phyloP scores from a whole-genome alignment of 2,113 vertebrate genomes.

The Platichthys stellatus region DNA sequence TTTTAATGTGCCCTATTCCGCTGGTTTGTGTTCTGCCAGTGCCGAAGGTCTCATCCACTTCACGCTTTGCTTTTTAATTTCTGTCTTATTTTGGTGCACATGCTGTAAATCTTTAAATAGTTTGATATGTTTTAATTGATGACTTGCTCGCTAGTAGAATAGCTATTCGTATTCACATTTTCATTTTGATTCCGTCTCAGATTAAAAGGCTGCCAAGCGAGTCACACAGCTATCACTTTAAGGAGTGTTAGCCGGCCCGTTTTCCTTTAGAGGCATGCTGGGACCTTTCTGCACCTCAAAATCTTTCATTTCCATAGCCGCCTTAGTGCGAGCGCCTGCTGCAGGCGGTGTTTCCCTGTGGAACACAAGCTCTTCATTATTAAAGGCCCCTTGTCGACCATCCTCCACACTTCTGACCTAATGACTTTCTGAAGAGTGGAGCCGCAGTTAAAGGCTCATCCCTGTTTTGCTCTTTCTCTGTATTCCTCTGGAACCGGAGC shows the following conservation, averaged over 20 bases:
- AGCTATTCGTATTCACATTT: background rate
- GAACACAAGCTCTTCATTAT: slow-evolving; percentile 80
- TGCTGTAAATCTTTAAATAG: too few species aligned
- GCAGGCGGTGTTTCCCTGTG: slow-evolving; percentile 74
- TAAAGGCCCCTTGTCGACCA: slow-evolving; percentile 73
- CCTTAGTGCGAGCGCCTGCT: slow-evolving; percentile 66
- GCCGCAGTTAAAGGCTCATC: slow-evolving; percentile 69
- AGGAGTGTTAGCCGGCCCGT: slow-evolving; percentile 42
- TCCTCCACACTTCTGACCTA: slow-evolving; percentile 81
- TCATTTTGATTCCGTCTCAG: slow-evolving; percentile 36
- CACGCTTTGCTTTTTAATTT: background rate
- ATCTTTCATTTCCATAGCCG: slow-evolving; percentile 79
- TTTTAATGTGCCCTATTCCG: slow-evolving; percentile 13
- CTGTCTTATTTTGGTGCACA: background rate
- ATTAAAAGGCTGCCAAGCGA: slow-evolving; percentile 70
- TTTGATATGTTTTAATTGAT: background rate
- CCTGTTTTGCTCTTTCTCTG: slow-evolving; percentile 64
- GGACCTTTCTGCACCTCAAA: slow-evolving; percentile 71
- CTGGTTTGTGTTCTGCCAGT: background rate
- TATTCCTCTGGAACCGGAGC: slow-evolving; percentile 48
- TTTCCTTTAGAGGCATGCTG: slow-evolving; percentile 44
- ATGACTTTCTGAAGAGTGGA: slow-evolving; percentile 79
- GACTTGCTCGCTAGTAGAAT: background rate
- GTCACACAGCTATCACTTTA: slow-evolving; percentile 59
- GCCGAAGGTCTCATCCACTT: background rate